These are phyloP conservation scores for Drosophila mulleri DNA, from an alignment of 2,888 invertebrate genomes.

Conservation along the genomic window DNA sequence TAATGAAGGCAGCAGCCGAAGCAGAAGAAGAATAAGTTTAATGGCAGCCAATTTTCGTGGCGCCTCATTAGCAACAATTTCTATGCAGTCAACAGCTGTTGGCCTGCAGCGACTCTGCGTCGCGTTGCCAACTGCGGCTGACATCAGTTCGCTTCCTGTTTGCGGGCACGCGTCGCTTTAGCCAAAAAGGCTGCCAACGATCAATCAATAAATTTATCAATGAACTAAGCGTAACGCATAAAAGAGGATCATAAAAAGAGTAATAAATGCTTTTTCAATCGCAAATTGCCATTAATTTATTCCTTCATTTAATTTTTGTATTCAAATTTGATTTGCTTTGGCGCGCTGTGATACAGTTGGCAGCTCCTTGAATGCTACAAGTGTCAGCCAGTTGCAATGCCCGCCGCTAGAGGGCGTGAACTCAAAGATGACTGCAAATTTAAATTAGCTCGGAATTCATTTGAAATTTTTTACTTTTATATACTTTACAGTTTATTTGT, in stretches of 20 bases:
- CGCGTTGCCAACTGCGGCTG: conserved; percentile 16
- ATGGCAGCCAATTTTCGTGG: conserved; percentile 8
- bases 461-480: background rate
- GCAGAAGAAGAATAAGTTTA: conserved; percentile 3
- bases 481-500: conserved; percentile 77
- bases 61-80: conserved; percentile 38
- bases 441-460: background rate
- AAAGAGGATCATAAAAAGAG: background rate
- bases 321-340: conserved; percentile 1
- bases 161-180: conserved; percentile 34
- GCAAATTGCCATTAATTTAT: background rate
- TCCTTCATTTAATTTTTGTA: background rate
- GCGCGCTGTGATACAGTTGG: background rate
- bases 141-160: conserved; percentile 41
- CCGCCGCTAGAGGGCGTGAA: conserved; percentile 29
- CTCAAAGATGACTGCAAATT: background rate
- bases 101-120: conserved; percentile 10
- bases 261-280: background rate
- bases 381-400: background rate
- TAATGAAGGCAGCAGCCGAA: conserved; percentile 6
- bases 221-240: background rate
- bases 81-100: conserved; percentile 31
- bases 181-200: background rate
- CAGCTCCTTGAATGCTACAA: conserved; percentile 1
- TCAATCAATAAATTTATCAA: conserved; percentile 11